phyloP scores from a whole-genome alignment of 2,113 vertebrate species.

The Epinephelus fuscoguttatus region DNA sequence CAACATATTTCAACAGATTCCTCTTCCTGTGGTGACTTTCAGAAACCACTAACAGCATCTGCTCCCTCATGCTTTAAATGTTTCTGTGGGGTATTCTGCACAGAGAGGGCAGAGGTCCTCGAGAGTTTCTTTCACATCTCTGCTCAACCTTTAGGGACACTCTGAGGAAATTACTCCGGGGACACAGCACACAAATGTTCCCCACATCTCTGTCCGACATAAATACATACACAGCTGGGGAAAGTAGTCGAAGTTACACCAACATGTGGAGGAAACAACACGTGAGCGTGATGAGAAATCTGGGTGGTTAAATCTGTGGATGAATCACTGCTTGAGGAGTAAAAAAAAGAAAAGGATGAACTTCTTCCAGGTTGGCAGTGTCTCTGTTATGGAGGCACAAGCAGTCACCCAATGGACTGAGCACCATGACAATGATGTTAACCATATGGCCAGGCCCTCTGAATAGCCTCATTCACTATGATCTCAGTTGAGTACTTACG shows the following conservation, averaged over 20 bases:
- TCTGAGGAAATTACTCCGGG: slow-evolving; percentile 56
- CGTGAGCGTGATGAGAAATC: slow-evolving; percentile 7
- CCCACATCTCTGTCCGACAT: slow-evolving; percentile 41
- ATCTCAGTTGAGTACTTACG: slow-evolving; percentile 42
- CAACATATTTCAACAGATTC: slow-evolving; percentile 39
- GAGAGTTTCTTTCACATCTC: slow-evolving; percentile 62
- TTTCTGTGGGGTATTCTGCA: slow-evolving; percentile 59
- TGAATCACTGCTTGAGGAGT: not conserved
- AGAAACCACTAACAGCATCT: slow-evolving; percentile 37
- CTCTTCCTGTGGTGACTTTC: slow-evolving; percentile 42
- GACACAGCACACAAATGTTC: slow-evolving; percentile 49
- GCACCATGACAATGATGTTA: slow-evolving; percentile 37
- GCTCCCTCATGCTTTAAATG: slow-evolving; percentile 59
- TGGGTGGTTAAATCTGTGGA: not conserved
- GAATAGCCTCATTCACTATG: slow-evolving; percentile 44
- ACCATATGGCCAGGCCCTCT: slow-evolving; percentile 27
- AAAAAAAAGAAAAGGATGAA: not conserved
- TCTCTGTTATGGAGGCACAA: slow-evolving; percentile 25
- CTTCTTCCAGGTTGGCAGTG: not conserved
- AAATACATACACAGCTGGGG: slow-evolving; percentile 54
- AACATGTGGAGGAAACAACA: not conserved
- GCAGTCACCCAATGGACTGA: slow-evolving; percentile 7
- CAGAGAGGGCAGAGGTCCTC: slow-evolving; percentile 48
- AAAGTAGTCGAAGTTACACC: slow-evolving; percentile 10
- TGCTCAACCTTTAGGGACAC: slow-evolving; percentile 60